A percentile compares a stretch with the other conserved stretches of the same genome.
phyloP scores from a whole-genome alignment of 2,888 invertebrate genomes.

The Aphrophora alni region DNA sequence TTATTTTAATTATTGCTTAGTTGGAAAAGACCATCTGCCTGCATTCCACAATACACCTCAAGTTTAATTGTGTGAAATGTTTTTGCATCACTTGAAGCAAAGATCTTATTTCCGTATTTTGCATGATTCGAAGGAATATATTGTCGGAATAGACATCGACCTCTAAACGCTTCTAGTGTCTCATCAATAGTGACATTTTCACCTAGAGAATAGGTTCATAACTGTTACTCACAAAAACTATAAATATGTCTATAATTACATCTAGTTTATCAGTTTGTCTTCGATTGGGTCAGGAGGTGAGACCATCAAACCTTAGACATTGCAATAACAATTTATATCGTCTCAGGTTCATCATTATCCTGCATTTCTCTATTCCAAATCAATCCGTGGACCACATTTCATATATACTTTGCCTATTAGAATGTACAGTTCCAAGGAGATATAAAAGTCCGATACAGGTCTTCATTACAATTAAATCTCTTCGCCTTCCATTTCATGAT shows the following conservation, averaged over 20 bases:
- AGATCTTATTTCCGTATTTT: too few species aligned
- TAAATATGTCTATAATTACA: constrained; percentile 51
- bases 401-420: constrained; percentile 42
- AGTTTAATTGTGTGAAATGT: too few species aligned
- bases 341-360: constrained; percentile 32
- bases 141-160: too few species aligned
- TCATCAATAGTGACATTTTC: constrained; percentile 50
- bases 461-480: constrained; percentile 42
- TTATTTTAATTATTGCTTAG: too few species aligned
- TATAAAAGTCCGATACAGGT: constrained; percentile 47
- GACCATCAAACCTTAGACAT: constrained; percentile 33
- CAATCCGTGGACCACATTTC: constrained; percentile 34
- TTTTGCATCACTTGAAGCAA: too few species aligned
- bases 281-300: constrained; percentile 45
- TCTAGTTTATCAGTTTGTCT: constrained; percentile 48
- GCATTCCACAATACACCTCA: too few species aligned
- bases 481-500: constrained; percentile 9
- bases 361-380: constrained; percentile 37
- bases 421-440: constrained; percentile 26
- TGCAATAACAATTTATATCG: constrained; percentile 31
- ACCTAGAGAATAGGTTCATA: constrained; percentile 45
- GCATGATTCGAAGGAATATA: too few species aligned
- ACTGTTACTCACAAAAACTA: constrained; percentile 44
- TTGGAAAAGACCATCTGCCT: too few species aligned
- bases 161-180: constrained; percentile 45